phyloP scores from a whole-genome alignment of 2,113 vertebrate genomes.

The Gobiocypris rarus region DNA sequence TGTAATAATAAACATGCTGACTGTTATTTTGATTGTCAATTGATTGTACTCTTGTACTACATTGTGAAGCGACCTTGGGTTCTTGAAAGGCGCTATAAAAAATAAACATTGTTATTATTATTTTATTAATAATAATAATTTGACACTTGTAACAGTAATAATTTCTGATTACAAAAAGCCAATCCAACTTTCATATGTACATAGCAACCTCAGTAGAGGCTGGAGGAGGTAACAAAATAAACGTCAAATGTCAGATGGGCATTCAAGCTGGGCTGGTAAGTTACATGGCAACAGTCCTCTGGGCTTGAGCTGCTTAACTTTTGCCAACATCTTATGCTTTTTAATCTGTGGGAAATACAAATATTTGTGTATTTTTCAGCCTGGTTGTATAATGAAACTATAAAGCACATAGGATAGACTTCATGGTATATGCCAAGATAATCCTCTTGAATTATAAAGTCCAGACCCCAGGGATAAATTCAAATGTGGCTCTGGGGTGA shows the following conservation, averaged over 20 bases:
- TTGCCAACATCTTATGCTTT: constrained; percentile 21
- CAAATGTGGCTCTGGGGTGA: not conserved
- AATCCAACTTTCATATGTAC: not conserved
- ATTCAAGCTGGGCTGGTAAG: constrained; percentile 10
- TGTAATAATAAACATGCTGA: too few species aligned
- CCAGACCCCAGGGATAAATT: constrained; percentile 13
- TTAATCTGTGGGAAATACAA: constrained; percentile 50
- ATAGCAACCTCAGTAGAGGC: not conserved
- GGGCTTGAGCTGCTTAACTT: constrained; percentile 36
- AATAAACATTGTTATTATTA: too few species aligned
- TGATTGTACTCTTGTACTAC: too few species aligned
- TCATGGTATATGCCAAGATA: constrained; percentile 16
- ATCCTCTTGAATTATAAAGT: constrained; percentile 3
- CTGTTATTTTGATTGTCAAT: too few species aligned
- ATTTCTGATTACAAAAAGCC: not conserved
- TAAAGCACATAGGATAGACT: constrained; percentile 30
- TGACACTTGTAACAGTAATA: not conserved
- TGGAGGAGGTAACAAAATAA: not conserved
- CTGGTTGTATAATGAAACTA: constrained; percentile 43
- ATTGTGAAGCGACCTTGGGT: too few species aligned
- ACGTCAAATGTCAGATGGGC: not conserved
- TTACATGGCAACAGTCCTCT: not conserved
- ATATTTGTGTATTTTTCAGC: constrained; percentile 50
- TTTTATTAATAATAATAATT: too few species aligned
- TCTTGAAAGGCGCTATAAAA: too few species aligned